Evolutionary conservation across 2,113 vertebrate genomes (phyloP).

Genomic region (Calypte anna): DNA sequence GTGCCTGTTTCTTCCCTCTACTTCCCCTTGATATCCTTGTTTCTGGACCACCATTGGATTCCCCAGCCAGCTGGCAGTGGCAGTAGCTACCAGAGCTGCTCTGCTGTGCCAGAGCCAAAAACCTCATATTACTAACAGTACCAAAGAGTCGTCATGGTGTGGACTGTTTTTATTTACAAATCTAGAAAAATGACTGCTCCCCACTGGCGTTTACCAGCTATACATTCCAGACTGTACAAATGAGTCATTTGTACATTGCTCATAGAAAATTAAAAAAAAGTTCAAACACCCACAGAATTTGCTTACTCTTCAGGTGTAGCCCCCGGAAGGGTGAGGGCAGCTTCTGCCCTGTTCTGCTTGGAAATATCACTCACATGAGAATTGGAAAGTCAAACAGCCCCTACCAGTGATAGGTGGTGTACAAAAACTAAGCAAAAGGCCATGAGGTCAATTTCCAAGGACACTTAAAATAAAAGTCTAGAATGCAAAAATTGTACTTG

Average conservation of each 20-base stretch:
- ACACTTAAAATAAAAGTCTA: background rate
- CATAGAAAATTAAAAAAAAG: slow-evolving; percentile 64
- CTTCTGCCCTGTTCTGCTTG: slow-evolving; percentile 1
- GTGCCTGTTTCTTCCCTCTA: background rate
- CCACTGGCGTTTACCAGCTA: slow-evolving; percentile 31
- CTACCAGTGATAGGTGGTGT: background rate
- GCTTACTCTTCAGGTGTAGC: slow-evolving; percentile 61
- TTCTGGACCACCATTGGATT: background rate
- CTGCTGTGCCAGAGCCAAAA: background rate
- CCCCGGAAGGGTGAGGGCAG: slow-evolving; percentile 58
- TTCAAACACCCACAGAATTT: slow-evolving; percentile 64
- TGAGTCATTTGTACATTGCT: slow-evolving; percentile 75
- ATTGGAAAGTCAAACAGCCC: background rate
- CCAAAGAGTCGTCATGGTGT: background rate
- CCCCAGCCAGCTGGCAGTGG: background rate
- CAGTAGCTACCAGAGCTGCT: background rate
- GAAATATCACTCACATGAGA: background rate
- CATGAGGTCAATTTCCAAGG: background rate
- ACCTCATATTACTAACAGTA: background rate
- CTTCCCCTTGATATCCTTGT: background rate
- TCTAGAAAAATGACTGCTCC: slow-evolving; percentile 15
- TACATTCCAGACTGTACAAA: slow-evolving; percentile 6
- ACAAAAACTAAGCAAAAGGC: background rate
- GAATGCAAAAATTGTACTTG: background rate
- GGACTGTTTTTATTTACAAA: slow-evolving; percentile 60